These are phyloP conservation scores for Motacilla alba DNA, from an alignment of 2,113 vertebrate genomes.

Conservation along the genomic window DNA sequence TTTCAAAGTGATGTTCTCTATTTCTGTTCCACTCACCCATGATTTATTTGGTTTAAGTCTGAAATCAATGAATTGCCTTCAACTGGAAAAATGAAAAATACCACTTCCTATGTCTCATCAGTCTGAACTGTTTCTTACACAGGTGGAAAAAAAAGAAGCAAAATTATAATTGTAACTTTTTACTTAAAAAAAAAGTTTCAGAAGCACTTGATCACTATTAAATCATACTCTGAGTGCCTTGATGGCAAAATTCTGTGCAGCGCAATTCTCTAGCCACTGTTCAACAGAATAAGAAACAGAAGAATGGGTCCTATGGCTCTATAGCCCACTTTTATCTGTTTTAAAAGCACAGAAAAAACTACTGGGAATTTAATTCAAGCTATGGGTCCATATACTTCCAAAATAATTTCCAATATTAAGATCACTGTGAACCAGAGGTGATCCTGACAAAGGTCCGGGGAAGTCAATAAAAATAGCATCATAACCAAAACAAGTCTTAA, in stretches of 20 bases:
- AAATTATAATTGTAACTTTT: neutral
- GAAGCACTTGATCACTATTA: neutral
- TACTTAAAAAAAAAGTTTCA: neutral
- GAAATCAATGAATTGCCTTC: neutral
- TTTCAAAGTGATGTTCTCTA: neutral
- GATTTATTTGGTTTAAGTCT: neutral
- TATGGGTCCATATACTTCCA: neutral
- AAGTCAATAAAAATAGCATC: neutral
- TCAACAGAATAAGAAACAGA: neutral
- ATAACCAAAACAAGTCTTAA: neutral
- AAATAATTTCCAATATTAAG: neutral
- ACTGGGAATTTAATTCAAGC: neutral
- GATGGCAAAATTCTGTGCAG: neutral
- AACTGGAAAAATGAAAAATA: neutral
- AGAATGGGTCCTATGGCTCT: neutral
- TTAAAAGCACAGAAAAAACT: neutral
- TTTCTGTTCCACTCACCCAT: neutral
- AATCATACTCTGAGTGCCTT: neutral
- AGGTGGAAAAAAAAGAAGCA: neutral
- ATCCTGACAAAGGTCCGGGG: neutral
- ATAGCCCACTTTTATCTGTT: neutral
- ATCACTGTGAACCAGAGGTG: neutral
- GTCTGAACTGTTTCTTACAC: neutral
- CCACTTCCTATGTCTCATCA: neutral
- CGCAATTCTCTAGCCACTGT: neutral